Evolutionary conservation across 2,113 vertebrate species (phyloP).

Genomic region (Rana temporaria): DNA sequence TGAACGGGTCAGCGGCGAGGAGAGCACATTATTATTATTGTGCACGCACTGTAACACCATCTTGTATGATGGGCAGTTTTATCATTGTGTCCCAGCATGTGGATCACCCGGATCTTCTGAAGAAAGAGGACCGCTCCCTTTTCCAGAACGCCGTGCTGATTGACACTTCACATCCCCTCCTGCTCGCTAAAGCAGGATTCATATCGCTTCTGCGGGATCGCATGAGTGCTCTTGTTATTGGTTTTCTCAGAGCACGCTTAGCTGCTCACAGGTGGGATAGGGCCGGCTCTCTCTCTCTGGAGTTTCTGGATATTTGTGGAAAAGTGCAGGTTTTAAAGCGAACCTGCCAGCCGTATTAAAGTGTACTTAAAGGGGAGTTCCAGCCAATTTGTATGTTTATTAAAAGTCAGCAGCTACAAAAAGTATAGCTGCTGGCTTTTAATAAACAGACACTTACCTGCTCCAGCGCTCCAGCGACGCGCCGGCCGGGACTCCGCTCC

Average conservation of each 20-base stretch:
- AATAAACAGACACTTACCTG: too few relatives aligned
- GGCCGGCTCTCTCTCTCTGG: not conserved
- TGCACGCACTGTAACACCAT: constrained; percentile 22
- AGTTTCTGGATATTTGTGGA: not conserved
- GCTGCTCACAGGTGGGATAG: constrained; percentile 3
- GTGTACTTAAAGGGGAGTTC: too few relatives aligned
- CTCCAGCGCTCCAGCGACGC: too few relatives aligned
- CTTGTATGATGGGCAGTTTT: constrained; percentile 29
- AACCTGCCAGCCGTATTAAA: too few relatives aligned
- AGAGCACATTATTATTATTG: constrained; percentile 48
- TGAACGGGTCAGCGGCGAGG: constrained; percentile 55
- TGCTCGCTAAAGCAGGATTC: not conserved
- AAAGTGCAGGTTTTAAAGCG: too few relatives aligned
- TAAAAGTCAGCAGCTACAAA: too few relatives aligned
- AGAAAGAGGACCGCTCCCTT: not conserved
- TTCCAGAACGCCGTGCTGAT: constrained; percentile 1
- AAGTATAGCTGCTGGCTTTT: too few relatives aligned
- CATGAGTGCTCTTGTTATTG: not conserved
- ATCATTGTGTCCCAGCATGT: constrained; percentile 7
- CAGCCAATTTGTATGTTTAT: too few relatives aligned
- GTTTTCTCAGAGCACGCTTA: not conserved
- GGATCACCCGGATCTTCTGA: constrained; percentile 15
- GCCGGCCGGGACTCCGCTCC: too few relatives aligned
- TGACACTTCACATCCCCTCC: constrained; percentile 22
- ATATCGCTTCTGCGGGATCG: constrained; percentile 19